Base-by-base conservation (phyloP, 2,888 invertebrate genomes). In the Parnassius apollo region DNA sequence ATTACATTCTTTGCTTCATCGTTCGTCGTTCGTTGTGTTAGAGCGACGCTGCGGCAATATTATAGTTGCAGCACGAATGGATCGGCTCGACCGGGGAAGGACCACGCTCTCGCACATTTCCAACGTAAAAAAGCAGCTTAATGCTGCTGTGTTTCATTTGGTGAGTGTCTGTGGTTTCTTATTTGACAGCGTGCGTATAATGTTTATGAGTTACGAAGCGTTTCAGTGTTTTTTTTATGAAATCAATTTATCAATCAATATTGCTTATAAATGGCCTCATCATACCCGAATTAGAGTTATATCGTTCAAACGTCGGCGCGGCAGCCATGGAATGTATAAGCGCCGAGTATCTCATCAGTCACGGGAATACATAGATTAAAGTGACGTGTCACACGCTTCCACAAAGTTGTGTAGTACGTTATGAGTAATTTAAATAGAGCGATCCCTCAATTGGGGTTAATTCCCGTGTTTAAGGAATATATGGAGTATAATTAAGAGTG, bases 361-460 rank as follows among this genome's bases (percentile, higher is more conserved):
- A 66, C 70, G 66, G 69, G 66, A 72, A 70, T 71, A 70, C 75
- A 84, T 86, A 88, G 86, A 84, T 86, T 86, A 85, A 68, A 74
- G 79, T 87, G 87, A 86, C 85, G 85, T 85, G 88, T 83, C 87
- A 82, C 86, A 85, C 80, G 81, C 83, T 91, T 90, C 91, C 91
- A 91, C 86, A 91, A 91, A 91, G 86, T 82, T 86, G 90, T 86
- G 87, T 88, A 87, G 84, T 82, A 76, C 80, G 85, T 82, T 85
- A 80, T 78, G 78, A 85, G 86, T 89, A 85, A 91, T 91, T 91
- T 91, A 90, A 91, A 91, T 91, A 91, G 88, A 89, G 85, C 89
- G 87, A 83, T 86, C 87, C 84, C 84, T 89, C 91, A 91, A 91
- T 91, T 91, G 90, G 85, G 91, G 91, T 91, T 91, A 91, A 91